Conservation (phyloP, 2,888 invertebrate species). For the Drosophila anceps region DNA sequence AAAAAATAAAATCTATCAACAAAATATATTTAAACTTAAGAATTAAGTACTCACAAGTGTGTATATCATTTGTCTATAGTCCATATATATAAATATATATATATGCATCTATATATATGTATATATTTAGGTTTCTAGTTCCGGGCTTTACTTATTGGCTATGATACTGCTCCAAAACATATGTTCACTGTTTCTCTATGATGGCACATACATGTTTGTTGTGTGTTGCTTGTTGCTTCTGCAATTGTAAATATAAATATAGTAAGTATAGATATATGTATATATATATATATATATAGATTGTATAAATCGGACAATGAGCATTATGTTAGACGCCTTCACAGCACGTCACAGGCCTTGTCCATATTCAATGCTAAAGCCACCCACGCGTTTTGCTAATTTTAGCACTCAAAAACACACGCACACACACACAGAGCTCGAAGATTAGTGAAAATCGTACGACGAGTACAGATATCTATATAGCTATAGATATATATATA, state of each 20-base stretch:
- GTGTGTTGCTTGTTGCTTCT: constrained; percentile 24
- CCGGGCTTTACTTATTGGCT: constrained; percentile 61
- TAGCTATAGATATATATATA: constrained; percentile 43
- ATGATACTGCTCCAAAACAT: constrained; percentile 69
- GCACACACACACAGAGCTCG: constrained; percentile 28
- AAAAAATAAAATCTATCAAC: neutral
- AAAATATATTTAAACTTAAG: neutral
- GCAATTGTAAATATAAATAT: neutral
- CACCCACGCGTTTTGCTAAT: constrained; percentile 74
- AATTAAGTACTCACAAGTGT: constrained; percentile 33
- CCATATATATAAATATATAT: constrained; percentile 53
- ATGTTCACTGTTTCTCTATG: constrained; percentile 45
- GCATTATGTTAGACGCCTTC: constrained; percentile 46
- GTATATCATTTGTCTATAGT: constrained; percentile 43
- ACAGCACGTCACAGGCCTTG: constrained; percentile 72
- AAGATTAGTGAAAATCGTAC: constrained; percentile 53
- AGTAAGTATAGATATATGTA: neutral
- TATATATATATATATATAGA: neutral
- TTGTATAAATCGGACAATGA: constrained; percentile 41
- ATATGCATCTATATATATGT: neutral
- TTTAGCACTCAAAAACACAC: constrained; percentile 62
- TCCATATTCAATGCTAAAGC: constrained; percentile 72
- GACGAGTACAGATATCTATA: constrained; percentile 33
- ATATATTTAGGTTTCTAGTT: constrained; percentile 14
- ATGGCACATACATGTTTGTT: constrained; percentile 75